A percentile compares a stretch with the other conserved stretches of the same genome.
Evolutionary conservation across 53 echinoderm and acorn worm genomes (phyloP).

Genomic region (Actinopyga echinites): DNA sequence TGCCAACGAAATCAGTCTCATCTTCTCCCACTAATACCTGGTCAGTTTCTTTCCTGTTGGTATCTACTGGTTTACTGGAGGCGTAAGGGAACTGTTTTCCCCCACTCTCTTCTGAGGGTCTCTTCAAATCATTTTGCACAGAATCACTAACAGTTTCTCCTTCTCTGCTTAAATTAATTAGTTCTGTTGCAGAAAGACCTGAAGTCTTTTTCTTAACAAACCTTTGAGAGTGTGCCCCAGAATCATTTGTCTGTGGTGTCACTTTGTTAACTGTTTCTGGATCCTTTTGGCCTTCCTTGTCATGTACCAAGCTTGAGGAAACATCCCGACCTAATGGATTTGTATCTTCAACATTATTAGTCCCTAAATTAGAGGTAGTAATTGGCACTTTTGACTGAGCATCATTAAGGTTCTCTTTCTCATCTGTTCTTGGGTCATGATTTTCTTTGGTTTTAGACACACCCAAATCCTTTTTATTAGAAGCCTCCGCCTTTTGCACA

Average conservation of each 20-base stretch:
- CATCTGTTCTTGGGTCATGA: too few species aligned
- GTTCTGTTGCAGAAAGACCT: slow-evolving; percentile 6
- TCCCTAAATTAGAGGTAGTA: too few species aligned
- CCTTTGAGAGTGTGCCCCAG: neutral
- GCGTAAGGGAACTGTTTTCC: neutral
- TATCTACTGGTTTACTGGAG: neutral
- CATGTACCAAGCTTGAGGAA: too few species aligned
- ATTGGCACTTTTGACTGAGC: too few species aligned
- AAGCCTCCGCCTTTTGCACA: neutral
- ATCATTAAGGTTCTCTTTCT: too few species aligned
- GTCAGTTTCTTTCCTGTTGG: neutral
- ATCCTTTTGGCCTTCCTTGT: too few species aligned
- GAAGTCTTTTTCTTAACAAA: slow-evolving; percentile 17
- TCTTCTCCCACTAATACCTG: neutral
- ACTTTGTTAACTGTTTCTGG: too few species aligned
- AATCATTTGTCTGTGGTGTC: too few species aligned
- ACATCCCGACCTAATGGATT: too few species aligned
- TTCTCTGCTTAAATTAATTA: slow-evolving; percentile 9
- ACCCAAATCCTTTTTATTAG: too few species aligned
- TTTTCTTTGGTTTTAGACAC: too few species aligned
- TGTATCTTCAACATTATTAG: too few species aligned
- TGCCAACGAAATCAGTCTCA: slow-evolving; percentile 3
- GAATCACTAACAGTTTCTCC: neutral
- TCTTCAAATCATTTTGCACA: neutral
- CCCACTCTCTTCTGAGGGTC: neutral